These are phyloP conservation scores for Dipodomys stephensi DNA, from an alignment of 2,113 vertebrate species.

Conservation along the genomic window DNA sequence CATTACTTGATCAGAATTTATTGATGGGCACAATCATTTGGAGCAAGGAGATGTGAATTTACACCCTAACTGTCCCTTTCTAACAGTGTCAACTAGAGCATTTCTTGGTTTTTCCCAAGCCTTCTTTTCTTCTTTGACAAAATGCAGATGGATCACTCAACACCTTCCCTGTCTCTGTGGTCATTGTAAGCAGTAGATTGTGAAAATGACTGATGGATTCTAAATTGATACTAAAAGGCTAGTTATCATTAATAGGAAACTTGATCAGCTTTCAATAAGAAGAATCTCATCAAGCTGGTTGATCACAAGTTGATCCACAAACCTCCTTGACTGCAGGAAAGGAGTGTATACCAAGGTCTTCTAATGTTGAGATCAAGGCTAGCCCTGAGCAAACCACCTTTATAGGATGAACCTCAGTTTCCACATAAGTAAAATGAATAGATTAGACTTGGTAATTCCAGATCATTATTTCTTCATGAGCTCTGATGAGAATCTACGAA, in stretches of 20 bases:
- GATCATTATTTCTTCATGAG: not conserved
- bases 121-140: conserved; percentile 17
- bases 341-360: not conserved
- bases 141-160: not conserved
- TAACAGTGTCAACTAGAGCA: not conserved
- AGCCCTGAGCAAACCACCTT: not conserved
- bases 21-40: not conserved
- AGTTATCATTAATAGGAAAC: not conserved
- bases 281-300: not conserved
- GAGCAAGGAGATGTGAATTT: too few species aligned
- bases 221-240: not conserved
- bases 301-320: not conserved
- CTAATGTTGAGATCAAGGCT: not conserved
- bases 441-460: not conserved
- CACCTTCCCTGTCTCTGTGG: not conserved
- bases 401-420: conserved; percentile 32
- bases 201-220: not conserved
- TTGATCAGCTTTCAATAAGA: not conserved
- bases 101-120: not conserved
- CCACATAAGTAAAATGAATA: not conserved
- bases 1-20: not conserved
- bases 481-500: conserved; percentile 10
- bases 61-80: too few species aligned
- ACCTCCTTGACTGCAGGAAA: not conserved
- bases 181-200: not conserved